Base-by-base conservation (phyloP, 2,113 vertebrate genomes). In the Numida meleagris region DNA sequence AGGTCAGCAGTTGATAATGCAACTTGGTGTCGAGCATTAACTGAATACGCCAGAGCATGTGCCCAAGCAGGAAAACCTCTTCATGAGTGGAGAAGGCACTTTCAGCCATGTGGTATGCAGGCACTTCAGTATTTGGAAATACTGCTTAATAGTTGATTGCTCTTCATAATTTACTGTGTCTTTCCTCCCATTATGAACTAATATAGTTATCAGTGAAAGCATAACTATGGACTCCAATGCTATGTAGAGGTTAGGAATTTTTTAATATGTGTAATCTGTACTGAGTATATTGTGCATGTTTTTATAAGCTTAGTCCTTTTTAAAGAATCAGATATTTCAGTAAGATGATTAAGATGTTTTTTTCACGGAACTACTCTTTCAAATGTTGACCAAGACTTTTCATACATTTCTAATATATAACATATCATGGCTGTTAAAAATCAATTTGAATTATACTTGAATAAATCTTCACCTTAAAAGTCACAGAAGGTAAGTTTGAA, bases 31-130 rank as follows among this genome's bases (percentile, higher is more conserved):
- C 98, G 98, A 96, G 98, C 99, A 14, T 96, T 99, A 95, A 98
- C 98, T 0, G 99, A 99, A 92, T 99, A 99, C 40, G 98, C 99
- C 86, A 97, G 99, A 68, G 98, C 98, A 1, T 99, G 99, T 87
- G 99, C 98, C 93, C 99, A 99, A 33, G 99, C 99, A 9, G 99
- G 98, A 90, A 97, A 97, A 78, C 98, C 99, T 0, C 98, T 99
- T 53, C 98, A 98, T 24, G 97, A 96, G 93, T 99, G 99, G 99
- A 98, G 99, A 95, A 87, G 46, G 70, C 97, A 98, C 86, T 97
- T 99, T 93, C 97, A 94, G 81, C 97, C 98, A 53, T 99, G 99
- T 97, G 98, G 99, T 99, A 98, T 19, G 98, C 77, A 62, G 2
- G 25, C 29, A 33, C 34, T 77, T 61, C 48, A 1, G 0, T 45